phyloP scores from a whole-genome alignment of 2,888 invertebrate genomes.

The Oxycera nigricornis region DNA sequence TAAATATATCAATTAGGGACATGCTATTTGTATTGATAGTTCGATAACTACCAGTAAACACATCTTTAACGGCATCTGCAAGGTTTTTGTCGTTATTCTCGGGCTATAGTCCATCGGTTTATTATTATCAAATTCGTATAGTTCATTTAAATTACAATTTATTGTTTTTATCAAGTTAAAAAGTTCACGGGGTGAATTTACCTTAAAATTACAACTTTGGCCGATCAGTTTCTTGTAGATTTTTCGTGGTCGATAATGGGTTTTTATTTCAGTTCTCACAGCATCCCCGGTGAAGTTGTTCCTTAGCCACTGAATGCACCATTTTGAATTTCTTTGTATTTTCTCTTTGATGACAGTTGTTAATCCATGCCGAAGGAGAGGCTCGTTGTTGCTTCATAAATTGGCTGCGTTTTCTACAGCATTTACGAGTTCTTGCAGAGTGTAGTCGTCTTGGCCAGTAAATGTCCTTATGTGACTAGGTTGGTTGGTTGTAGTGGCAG shows the following conservation, averaged over 20 bases:
- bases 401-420: neutral
- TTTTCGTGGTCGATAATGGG: neutral
- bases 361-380: neutral
- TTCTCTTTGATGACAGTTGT: too few relatives aligned
- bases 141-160: neutral
- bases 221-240: neutral
- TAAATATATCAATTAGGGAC: conserved; percentile 3
- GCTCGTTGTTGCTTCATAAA: neutral
- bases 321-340: neutral
- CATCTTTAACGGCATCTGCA: neutral
- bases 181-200: neutral
- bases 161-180: neutral
- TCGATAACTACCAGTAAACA: neutral
- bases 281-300: neutral
- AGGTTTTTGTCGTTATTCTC: conserved; percentile 1
- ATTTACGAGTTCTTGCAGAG: neutral
- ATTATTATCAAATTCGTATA: neutral
- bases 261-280: neutral
- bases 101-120: neutral
- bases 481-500: too few relatives aligned
- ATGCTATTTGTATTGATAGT: too few relatives aligned
- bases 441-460: neutral
- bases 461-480: neutral
- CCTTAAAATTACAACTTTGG: neutral
- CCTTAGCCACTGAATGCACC: neutral